phyloP scores from a whole-genome alignment of 2,797 vertebrate genomes.

The Gallirallus australis region DNA sequence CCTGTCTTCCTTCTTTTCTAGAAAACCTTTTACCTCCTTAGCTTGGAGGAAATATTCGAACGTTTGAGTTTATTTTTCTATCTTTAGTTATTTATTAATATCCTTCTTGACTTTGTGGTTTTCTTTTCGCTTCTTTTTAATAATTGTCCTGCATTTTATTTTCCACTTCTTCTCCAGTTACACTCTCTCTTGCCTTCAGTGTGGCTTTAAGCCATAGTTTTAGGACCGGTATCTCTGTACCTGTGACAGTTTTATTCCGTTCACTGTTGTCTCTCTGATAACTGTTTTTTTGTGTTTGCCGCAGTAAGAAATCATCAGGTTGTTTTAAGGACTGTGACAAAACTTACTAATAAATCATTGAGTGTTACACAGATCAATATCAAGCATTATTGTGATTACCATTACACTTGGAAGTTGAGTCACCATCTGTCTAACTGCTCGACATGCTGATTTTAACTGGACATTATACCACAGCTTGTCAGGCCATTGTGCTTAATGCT shows the following conservation, averaged over 20 bases:
- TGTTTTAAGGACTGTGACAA: background rate
- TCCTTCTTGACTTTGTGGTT: background rate
- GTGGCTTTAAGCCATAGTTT: background rate
- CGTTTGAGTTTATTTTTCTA: background rate
- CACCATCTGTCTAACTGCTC: background rate
- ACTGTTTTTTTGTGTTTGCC: background rate
- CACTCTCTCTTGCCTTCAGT: background rate
- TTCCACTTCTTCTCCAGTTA: background rate
- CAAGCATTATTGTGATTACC: constrained; percentile 1
- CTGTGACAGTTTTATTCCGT: background rate
- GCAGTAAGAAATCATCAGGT: background rate
- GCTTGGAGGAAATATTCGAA: background rate
- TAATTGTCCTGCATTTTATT: background rate
- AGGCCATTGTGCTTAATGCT: background rate
- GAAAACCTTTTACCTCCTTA: background rate
- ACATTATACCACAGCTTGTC: background rate
- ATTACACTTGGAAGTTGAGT: background rate
- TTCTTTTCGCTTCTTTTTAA: background rate
- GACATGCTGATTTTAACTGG: constrained; percentile 6
- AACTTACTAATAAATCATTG: background rate
- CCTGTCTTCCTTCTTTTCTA: background rate
- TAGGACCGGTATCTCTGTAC: background rate
- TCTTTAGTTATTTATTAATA: background rate
- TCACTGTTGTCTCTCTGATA: background rate
- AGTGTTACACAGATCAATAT: background rate